Evolutionary conservation across 2,797 vertebrate species (phyloP), one percentile per base, ranked within the genome.

Genomic region (Alouatta caraya): DNA sequence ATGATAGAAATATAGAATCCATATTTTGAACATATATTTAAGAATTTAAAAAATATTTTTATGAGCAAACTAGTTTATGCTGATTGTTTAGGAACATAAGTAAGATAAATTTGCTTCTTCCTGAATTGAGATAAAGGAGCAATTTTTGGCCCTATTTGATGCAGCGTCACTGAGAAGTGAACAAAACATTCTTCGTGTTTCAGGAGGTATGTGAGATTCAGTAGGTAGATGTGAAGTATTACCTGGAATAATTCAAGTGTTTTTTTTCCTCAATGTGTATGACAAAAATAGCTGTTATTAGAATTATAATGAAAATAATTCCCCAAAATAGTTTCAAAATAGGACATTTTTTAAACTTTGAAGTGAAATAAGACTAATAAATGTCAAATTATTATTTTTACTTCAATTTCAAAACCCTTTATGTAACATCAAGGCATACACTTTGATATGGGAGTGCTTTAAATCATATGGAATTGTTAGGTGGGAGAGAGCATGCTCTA

Each of bases 231-330:
- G 6, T 88, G 61, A 78, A 9, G 11, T 93, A 55, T 64, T 92
- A 64, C 24, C 39, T 72, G 30, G 4, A 91, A 55, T 64, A 84
- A 26, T 46, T 93, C 28, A 67, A 59, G 21, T 22, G 39, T 15
- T 82, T 59, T 70, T 30, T 96, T 96, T 15, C 17, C 64, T 22
- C 72, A 81, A 21, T 79, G 42, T 59, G 5, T 72, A 50, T 28
- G 55, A 64, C 26, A n/a, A 61, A 12, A 82, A 17, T 79, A 81
- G 21, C n/a, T 78, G 24, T n/a, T 93, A 85, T 75, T 61, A 85
- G 33, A 98, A 95, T 28, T 80, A 14, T 59, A 55, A 24, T 93
- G 8, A 96, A 93, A 95, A 70, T 82, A 61, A 4, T 15, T 96
- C 80, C 13, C 48, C 44, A 95, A 64, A 76, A 76, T 92, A 90